phyloP scores from a whole-genome alignment of 2,888 invertebrate genomes.

The Melanchra persicariae region DNA sequence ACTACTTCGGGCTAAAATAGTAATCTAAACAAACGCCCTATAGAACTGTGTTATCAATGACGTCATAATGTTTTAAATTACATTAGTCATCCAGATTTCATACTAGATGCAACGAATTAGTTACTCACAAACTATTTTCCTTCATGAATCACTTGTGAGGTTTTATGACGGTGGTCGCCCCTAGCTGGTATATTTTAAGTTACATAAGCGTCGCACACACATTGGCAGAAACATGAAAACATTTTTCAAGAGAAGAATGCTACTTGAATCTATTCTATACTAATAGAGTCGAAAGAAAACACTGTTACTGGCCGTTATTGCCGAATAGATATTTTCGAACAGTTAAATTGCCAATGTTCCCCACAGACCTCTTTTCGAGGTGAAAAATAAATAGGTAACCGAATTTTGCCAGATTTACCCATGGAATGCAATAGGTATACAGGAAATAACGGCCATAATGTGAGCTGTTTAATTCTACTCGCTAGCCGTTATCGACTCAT shows the following conservation, averaged over 20 bases:
- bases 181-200: neutral
- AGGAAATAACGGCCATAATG: slow-evolving; percentile 89
- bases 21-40: slow-evolving; percentile 57
- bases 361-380: slow-evolving; percentile 74
- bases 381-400: slow-evolving; percentile 72
- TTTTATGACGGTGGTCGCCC: neutral
- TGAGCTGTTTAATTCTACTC: slow-evolving; percentile 80
- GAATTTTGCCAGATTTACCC: slow-evolving; percentile 90
- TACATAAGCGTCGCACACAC: slow-evolving; percentile 41
- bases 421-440: slow-evolving; percentile 69
- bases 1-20: slow-evolving; percentile 51
- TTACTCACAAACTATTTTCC: slow-evolving; percentile 21
- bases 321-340: slow-evolving; percentile 75
- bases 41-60: slow-evolving; percentile 61
- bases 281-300: slow-evolving; percentile 76
- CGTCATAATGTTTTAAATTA: slow-evolving; percentile 57
- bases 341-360: slow-evolving; percentile 79
- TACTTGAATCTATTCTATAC: slow-evolving; percentile 71
- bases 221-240: slow-evolving; percentile 42
- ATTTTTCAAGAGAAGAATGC: slow-evolving; percentile 62
- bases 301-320: slow-evolving; percentile 86
- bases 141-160: neutral
- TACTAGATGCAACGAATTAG: slow-evolving; percentile 25
- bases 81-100: slow-evolving; percentile 43
- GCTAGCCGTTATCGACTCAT: slow-evolving; percentile 85